Base-by-base conservation (phyloP, 2,888 invertebrate genomes). In the Dexiosoma caninum region DNA sequence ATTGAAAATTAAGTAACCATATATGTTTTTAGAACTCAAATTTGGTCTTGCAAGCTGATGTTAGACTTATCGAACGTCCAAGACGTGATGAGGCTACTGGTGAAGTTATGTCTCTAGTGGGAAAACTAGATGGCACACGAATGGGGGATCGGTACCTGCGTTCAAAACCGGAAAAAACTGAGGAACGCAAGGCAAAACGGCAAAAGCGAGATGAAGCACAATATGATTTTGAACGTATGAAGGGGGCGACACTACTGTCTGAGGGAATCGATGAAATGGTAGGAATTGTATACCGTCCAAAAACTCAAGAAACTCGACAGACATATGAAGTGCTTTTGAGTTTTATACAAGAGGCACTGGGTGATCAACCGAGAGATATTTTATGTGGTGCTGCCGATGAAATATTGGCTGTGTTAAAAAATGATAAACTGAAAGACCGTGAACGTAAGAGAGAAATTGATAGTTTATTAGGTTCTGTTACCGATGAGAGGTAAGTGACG, bases 331-430 rank as follows among this genome's bases (percentile, higher is more conserved):
- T 98, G 42, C 91, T 99, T 59, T 91, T 99, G 35, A 97, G 97
- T 84, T 98, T 99, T 88, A 96, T 99, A 89, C 98, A 99, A 91
- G 97, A 97, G 86, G 97, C 98, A 0, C 92, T 99, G 0, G 98
- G 99, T 0, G 99, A 99, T 91, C 95, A 98, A 91, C 98, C 99
- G 0, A 92, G 98, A 71, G 99, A 99, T 90, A 96, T 99, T 83
- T 90, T 99, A 30, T 98, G 98, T 88, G 99, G 99, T 35, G 98
- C 99, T 8, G 99, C 98, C n/a, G 99, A 99, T 91, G 99, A 99
- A 93, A 97, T 99, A 69, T 91, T 99, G 37, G 93, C 96, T 0
- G 97, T 97, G 0, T 91, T 99, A 27, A 99, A 99, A 90, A 98
- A 98, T 90, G 99, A 99, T 83, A 94, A 95, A 84, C 90, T 98